Conservation (phyloP, 2,113 vertebrate species). For the Leucoraja erinaceus region DNA sequence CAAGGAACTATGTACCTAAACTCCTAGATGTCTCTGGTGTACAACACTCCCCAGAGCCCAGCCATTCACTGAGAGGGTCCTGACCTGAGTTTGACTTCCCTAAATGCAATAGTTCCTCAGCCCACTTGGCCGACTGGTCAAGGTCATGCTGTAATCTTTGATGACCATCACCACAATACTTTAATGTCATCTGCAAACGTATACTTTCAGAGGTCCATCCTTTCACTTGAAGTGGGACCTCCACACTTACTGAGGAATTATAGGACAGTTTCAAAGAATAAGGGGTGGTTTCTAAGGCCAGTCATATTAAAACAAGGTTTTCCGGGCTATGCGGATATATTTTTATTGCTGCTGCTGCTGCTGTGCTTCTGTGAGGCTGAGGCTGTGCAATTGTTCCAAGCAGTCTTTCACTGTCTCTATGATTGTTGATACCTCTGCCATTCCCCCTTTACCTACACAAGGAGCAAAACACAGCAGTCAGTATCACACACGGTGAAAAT, state of each 20-base stretch:
- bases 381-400: constrained; percentile 41
- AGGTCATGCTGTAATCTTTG: too few relatives aligned
- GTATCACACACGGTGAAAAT: neutral
- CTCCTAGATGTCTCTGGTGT: too few relatives aligned
- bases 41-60: too few relatives aligned
- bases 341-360: neutral
- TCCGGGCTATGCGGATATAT: neutral
- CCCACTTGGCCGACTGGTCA: too few relatives aligned
- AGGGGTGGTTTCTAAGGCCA: neutral
- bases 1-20: too few relatives aligned
- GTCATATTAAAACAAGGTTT: neutral
- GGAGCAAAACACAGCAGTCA: constrained; percentile 27
- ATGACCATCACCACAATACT: too few relatives aligned
- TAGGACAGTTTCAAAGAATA: too few relatives aligned
- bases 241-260: too few relatives aligned
- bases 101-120: too few relatives aligned
- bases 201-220: neutral
- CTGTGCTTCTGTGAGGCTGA: neutral
- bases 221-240: neutral
- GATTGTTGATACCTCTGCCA: constrained; percentile 84
- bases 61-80: too few relatives aligned
- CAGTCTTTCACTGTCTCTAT: constrained; percentile 60
- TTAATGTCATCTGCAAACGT: neutral
- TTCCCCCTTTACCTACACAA: constrained; percentile 77
- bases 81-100: too few relatives aligned